Evolutionary conservation across 2,113 vertebrate species (phyloP).

Genomic region (Channa argus): DNA sequence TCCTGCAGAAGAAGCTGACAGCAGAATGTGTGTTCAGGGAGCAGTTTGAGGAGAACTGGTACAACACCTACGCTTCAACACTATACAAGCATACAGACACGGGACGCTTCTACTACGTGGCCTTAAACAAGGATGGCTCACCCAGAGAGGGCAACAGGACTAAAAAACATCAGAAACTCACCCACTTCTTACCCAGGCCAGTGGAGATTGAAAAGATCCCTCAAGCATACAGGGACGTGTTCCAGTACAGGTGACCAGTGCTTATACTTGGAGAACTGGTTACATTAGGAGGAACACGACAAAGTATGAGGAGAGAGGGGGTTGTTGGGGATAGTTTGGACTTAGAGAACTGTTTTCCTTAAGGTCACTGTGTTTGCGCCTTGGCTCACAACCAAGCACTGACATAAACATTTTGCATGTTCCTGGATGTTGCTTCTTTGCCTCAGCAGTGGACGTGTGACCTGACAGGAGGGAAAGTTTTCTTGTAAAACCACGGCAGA

Average conservation of each 20-base stretch:
- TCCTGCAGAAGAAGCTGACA: slow-evolving; percentile 94
- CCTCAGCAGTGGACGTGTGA: slow-evolving; percentile 58
- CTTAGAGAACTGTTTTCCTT: slow-evolving; percentile 54
- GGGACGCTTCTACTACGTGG: slow-evolving; percentile 95
- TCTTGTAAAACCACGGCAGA: slow-evolving; percentile 57
- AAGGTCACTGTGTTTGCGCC: slow-evolving; percentile 71
- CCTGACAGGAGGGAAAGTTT: slow-evolving; percentile 49
- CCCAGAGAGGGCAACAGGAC: slow-evolving; percentile 96
- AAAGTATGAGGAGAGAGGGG: slow-evolving; percentile 14
- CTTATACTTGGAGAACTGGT: slow-evolving; percentile 32
- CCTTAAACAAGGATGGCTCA: slow-evolving; percentile 97
- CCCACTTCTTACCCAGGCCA: slow-evolving; percentile 94
- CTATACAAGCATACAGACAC: slow-evolving; percentile 95
- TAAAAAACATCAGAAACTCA: slow-evolving; percentile 98
- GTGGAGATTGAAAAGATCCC: slow-evolving; percentile 96
- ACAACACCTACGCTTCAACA: slow-evolving; percentile 98
- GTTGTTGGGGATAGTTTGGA: slow-evolving; percentile 53
- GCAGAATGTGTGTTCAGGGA: slow-evolving; percentile 97
- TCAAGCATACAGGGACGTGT: slow-evolving; percentile 92
- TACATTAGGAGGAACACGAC: slow-evolving; percentile 30
- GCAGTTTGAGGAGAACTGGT: slow-evolving; percentile 99
- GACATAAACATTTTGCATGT: slow-evolving; percentile 78
- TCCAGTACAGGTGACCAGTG: slow-evolving; percentile 93
- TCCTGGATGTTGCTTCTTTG: slow-evolving; percentile 68
- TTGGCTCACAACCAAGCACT: slow-evolving; percentile 61